Evolutionary conservation across 1,140 invertebrate species (phyloP).

Genomic region (Tetramorium alpestre): DNA sequence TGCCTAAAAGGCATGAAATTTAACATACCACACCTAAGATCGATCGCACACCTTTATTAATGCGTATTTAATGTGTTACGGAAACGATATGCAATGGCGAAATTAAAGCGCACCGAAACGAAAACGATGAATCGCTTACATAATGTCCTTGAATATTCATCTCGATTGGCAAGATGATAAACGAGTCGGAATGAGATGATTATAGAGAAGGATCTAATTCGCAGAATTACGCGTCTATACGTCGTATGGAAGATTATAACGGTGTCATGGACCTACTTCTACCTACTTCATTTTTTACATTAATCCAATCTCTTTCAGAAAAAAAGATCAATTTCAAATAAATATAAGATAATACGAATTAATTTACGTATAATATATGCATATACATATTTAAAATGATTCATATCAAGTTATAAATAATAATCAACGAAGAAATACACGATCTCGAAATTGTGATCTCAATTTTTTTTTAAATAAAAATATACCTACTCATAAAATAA

Average conservation of each 20-base stretch:
- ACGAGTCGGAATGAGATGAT: conserved; percentile 53
- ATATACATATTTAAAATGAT: too few relatives aligned
- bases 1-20: conserved; percentile 38
- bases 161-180: conserved; percentile 38
- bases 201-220: conserved; percentile 42
- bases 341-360: not conserved
- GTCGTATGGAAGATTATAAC: conserved; percentile 13
- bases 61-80: conserved; percentile 27
- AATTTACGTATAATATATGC: not conserved
- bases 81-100: conserved; percentile 8
- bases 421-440: not conserved
- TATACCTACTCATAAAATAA: not conserved
- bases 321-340: not conserved
- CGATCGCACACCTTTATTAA: conserved; percentile 29
- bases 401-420: not conserved
- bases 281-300: not conserved
- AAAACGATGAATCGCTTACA: conserved; percentile 45
- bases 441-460: not conserved
- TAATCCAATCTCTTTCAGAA: not conserved
- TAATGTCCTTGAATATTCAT: conserved; percentile 51
- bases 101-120: conserved; percentile 37
- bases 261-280: not conserved
- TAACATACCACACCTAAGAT: not conserved
- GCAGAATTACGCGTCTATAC: not conserved
- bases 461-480: not conserved